Percentiles rank a stretch among this genome's conserved stretches.
Evolutionary conservation across 2,113 vertebrate species (phyloP).

Genomic region (Reinhardtius hippoglossoides): DNA sequence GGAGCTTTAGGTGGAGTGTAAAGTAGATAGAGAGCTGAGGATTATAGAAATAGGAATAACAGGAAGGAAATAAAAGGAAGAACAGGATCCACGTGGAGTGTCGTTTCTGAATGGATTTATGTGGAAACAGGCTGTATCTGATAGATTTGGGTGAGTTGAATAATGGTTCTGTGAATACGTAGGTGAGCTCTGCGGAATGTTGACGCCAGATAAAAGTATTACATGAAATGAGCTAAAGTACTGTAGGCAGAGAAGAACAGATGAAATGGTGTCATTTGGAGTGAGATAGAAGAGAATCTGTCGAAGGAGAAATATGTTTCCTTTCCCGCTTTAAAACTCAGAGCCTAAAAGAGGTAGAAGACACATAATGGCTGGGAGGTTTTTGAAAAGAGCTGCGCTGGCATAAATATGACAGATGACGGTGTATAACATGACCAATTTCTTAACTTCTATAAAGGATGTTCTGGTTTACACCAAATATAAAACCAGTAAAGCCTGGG

Average conservation of each 20-base stretch:
- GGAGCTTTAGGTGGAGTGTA: background rate
- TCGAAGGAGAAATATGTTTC: constrained; percentile 34
- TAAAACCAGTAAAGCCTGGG: background rate
- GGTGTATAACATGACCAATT: background rate
- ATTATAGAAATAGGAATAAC: constrained; percentile 59
- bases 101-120: constrained; percentile 51
- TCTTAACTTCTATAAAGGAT: background rate
- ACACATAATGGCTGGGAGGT: background rate
- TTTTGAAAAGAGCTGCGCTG: background rate
- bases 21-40: constrained; percentile 32
- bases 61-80: constrained; percentile 12
- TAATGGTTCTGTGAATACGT: constrained; percentile 41
- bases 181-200: constrained; percentile 56
- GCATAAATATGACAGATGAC: background rate
- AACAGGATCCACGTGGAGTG: constrained; percentile 56
- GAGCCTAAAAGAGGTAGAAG: background rate
- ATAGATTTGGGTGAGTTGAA: constrained; percentile 59
- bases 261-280: constrained; percentile 48
- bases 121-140: constrained; percentile 49
- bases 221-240: constrained; percentile 53
- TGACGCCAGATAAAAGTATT: constrained; percentile 67
- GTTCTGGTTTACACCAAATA: background rate
- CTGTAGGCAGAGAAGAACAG: constrained; percentile 45
- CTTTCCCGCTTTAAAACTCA: constrained; percentile 18
- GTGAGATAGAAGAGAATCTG: constrained; percentile 30